Evolutionary conservation across 2,888 invertebrate genomes (phyloP), one percentile per base, ranked within the genome.

Genomic region (Polydrusus pterygomalis): DNA sequence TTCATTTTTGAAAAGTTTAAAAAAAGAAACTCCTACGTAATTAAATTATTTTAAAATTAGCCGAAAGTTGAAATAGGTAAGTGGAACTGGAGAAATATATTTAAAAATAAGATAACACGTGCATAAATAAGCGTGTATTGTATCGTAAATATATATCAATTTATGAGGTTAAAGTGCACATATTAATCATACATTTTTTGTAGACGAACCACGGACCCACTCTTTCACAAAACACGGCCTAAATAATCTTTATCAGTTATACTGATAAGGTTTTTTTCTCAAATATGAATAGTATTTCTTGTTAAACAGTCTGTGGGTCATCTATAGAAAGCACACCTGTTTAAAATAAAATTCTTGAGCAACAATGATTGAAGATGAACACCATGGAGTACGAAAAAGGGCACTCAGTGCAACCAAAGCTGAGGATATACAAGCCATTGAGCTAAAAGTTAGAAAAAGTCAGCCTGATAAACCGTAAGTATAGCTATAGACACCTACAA

Each of bases 391-490:
- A 68, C 90, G 94, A 43, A 90, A 95, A 83, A 90, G 96, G 83
- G 93, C 95, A 5, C 95, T 95, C 85, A 96, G 96, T 89, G 95
- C 95, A 43, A 95, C 96, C 7, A 91, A 94, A 78, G 96, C 96
- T 34, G 96, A 97, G 87, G 95, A 96, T 88, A 96, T 96, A 78
- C 92, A 93, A 79, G 93, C 93, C 82, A 93, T 94, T 81, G 96
- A 96, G 88, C 91, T 92, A 82, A 93, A 93, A 87, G 92, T 93
- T 62, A 90, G 97, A 79, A 92, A 91, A 86, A 91, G 91, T 20
- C 96, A 97, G 84, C 93, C 94, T 15, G 97, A 97, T 89, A 94
- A 93, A 89, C 96, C 97, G 97, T 97, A 89, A 93, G 94, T 90
- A 77, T n/a, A n/a, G n/a, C n/a, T n/a, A n/a, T n/a, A n/a, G n/a